These are phyloP conservation scores for Chironomus tentans DNA, from an alignment of 2,888 invertebrate genomes.

Conservation along the genomic window DNA sequence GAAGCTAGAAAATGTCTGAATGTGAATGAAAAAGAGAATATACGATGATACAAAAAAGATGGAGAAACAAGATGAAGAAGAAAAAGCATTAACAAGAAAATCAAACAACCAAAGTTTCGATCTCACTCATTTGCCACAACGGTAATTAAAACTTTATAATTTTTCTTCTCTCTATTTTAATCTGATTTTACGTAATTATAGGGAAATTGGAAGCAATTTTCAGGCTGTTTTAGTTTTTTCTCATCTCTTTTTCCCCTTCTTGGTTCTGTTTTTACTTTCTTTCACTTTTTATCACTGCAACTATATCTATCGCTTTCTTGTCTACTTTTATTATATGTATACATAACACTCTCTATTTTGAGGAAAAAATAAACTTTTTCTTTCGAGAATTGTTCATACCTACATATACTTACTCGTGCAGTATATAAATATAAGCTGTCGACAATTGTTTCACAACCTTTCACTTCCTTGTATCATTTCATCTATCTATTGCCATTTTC, in stretches of 20 bases:
- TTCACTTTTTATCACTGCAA: too few species aligned
- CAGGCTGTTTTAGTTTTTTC: background rate
- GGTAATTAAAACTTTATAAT: slow-evolving; percentile 19
- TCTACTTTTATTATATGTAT: too few species aligned
- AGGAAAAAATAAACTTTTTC: background rate
- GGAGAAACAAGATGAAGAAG: background rate
- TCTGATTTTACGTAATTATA: slow-evolving; percentile 1
- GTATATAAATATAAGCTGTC: background rate
- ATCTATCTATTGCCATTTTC: background rate
- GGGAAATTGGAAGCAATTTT: slow-evolving; percentile 14
- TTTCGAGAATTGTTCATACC: too few species aligned
- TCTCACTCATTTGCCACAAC: slow-evolving; percentile 14
- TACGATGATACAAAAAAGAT: too few species aligned
- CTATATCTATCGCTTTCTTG: too few species aligned
- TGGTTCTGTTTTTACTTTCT: background rate
- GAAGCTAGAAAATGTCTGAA: too few species aligned
- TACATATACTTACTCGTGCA: too few species aligned
- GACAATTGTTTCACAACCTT: background rate
- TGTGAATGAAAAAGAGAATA: too few species aligned
- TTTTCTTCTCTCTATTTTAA: background rate
- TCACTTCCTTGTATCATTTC: background rate
- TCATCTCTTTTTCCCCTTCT: background rate
- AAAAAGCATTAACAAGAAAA: slow-evolving; percentile 24
- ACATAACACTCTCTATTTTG: too few species aligned
- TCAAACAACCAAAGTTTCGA: slow-evolving; percentile 19